These are phyloP conservation scores for Chloebia gouldiae DNA, from an alignment of 2,113 vertebrate species.

Conservation along the genomic window DNA sequence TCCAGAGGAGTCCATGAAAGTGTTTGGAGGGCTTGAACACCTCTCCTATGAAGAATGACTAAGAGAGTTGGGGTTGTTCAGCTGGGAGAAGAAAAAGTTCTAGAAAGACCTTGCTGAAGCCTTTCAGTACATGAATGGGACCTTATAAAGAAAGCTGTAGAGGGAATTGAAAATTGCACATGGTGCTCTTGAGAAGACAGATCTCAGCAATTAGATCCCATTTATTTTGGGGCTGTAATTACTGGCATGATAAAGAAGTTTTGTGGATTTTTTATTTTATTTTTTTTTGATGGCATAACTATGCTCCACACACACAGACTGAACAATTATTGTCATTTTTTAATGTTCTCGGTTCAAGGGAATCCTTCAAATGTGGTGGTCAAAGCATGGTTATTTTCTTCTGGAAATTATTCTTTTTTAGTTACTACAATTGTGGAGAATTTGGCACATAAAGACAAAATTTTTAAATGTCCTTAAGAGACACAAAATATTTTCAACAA, in stretches of 20 bases:
- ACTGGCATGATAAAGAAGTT: neutral
- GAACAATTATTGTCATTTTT: neutral
- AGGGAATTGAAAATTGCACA: neutral
- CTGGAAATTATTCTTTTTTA: neutral
- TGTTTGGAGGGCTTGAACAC: neutral
- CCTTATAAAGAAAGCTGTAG: neutral
- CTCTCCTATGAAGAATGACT: neutral
- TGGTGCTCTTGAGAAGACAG: neutral
- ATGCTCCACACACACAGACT: neutral
- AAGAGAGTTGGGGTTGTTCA: neutral
- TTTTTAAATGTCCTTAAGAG: neutral
- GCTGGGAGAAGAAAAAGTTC: neutral
- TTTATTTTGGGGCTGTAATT: neutral
- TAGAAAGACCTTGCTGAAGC: neutral
- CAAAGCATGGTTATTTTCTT: neutral
- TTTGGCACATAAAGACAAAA: neutral
- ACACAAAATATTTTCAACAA: neutral
- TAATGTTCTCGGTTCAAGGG: neutral
- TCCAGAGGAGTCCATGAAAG: neutral
- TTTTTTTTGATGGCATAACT: neutral
- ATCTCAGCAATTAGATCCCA: neutral
- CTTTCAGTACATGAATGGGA: neutral
- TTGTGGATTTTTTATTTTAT: rapidly evolving
- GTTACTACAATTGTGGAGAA: neutral
- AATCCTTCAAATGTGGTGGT: neutral